These are phyloP conservation scores for Drosophila bipectinata DNA, from an alignment of 1,140 invertebrate species.

Conservation along the genomic window DNA sequence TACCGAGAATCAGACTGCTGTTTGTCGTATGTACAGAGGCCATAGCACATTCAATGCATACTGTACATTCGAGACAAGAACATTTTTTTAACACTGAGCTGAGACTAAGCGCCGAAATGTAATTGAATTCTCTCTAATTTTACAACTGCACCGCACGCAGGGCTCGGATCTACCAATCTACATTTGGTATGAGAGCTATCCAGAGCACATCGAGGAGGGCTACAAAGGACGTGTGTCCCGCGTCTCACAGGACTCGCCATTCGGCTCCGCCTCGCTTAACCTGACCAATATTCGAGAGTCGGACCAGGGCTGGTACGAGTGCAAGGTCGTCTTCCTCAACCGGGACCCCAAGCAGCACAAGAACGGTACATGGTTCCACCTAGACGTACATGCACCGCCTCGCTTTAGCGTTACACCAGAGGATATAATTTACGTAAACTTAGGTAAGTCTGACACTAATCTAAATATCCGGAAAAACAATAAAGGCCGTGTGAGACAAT, in stretches of 20 bases:
- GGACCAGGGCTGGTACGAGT: slow-evolving; percentile 99
- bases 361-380: slow-evolving; percentile 98
- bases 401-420: slow-evolving; percentile 96
- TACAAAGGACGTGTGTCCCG: slow-evolving; percentile 95
- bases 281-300: slow-evolving; percentile 95
- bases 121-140: background rate
- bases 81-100: background rate
- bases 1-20: slow-evolving; percentile 31
- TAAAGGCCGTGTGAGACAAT: too few relatives aligned
- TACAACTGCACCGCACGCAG: slow-evolving; percentile 86
- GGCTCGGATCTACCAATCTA: slow-evolving; percentile 97
- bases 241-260: slow-evolving; percentile 93
- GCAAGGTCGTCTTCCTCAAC: slow-evolving; percentile 97
- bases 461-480: too few relatives aligned
- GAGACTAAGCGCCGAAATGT: background rate
- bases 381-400: slow-evolving; percentile 97
- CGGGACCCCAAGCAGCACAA: slow-evolving; percentile 94
- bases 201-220: slow-evolving; percentile 95
- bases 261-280: slow-evolving; percentile 95
- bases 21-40: slow-evolving; percentile 50
- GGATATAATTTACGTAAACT: slow-evolving; percentile 97
- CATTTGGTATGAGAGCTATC: slow-evolving; percentile 98
- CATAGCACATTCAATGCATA: slow-evolving; percentile 47
- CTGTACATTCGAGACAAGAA: slow-evolving; percentile 33
- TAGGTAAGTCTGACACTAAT: slow-evolving; percentile 85